phyloP scores from a whole-genome alignment of 2,113 vertebrate species.

The Elephas maximus region DNA sequence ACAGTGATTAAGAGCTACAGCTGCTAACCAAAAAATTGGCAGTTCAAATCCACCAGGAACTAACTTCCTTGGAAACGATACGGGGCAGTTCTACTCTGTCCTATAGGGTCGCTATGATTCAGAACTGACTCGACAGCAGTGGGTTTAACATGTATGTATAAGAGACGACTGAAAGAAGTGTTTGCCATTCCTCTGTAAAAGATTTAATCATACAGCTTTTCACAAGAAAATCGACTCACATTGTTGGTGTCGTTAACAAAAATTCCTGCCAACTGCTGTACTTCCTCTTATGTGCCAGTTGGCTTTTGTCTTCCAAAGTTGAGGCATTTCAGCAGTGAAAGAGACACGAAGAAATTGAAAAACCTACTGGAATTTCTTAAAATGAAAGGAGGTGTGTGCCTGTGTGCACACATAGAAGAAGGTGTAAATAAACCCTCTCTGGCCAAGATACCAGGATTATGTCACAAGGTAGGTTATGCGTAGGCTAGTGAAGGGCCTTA shows the following conservation, averaged over 20 bases:
- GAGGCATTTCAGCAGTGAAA: conserved; percentile 57
- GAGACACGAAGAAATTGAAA: conserved; percentile 16
- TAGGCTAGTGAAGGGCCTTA: not conserved
- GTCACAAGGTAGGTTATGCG: not conserved
- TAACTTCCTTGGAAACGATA: too few relatives aligned
- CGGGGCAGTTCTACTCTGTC: too few relatives aligned
- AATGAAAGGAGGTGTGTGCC: not conserved
- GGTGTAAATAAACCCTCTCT: not conserved
- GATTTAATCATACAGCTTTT: conserved; percentile 41
- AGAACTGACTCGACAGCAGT: too few relatives aligned
- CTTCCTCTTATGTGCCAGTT: conserved; percentile 62
- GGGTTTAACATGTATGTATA: not conserved
- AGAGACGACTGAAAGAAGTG: not conserved
- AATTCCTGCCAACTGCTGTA: conserved; percentile 51
- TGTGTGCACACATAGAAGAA: not conserved
- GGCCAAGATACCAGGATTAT: not conserved
- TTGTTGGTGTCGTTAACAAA: conserved; percentile 64
- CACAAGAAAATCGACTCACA: conserved; percentile 61
- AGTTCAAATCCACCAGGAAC: too few relatives aligned
- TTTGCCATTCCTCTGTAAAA: conserved; percentile 35
- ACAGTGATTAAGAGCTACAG: too few relatives aligned
- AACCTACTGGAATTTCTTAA: not conserved
- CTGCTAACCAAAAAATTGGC: too few relatives aligned
- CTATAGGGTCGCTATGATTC: too few relatives aligned
- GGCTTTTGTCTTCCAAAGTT: conserved; percentile 38